Evolutionary conservation across 1,140 invertebrate genomes (phyloP).

Genomic region (Drosophila tristis): DNA sequence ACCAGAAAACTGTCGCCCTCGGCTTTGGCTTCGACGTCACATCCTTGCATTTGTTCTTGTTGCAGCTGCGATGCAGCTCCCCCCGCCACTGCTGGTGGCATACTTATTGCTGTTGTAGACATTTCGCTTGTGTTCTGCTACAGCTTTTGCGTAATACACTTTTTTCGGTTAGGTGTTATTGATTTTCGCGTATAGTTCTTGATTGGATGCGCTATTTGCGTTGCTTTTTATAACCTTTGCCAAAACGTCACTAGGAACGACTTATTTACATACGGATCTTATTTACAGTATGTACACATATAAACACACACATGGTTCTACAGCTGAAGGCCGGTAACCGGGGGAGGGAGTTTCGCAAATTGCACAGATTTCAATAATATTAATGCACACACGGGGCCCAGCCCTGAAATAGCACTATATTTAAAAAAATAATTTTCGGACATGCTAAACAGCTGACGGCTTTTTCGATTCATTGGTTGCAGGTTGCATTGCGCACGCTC

Average conservation of each 20-base stretch:
- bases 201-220: constrained; percentile 46
- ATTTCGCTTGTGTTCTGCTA: constrained; percentile 35
- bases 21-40: constrained; percentile 11
- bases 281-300: constrained; percentile 11
- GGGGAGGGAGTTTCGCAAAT: neutral
- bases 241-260: constrained; percentile 34
- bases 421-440: neutral
- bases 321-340: no score
- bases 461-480: no score
- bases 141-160: constrained; percentile 40
- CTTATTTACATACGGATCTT: constrained; percentile 2
- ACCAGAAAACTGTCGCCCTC: constrained; percentile 25
- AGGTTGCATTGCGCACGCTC: no score
- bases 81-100: constrained; percentile 18
- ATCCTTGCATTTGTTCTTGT: constrained; percentile 19
- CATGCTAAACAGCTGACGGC: neutral
- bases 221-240: constrained; percentile 40
- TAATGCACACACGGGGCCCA: constrained; percentile 12
- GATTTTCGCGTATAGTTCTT: constrained; percentile 44
- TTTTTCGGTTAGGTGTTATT: constrained; percentile 38
- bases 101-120: constrained; percentile 59
- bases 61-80: neutral
- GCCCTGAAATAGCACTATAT: neutral
- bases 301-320: constrained; percentile 5
- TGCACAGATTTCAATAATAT: constrained; percentile 3